These are phyloP conservation scores for Streblospio benedicti DNA, from an alignment of 1,140 invertebrate species.

Conservation along the genomic window DNA sequence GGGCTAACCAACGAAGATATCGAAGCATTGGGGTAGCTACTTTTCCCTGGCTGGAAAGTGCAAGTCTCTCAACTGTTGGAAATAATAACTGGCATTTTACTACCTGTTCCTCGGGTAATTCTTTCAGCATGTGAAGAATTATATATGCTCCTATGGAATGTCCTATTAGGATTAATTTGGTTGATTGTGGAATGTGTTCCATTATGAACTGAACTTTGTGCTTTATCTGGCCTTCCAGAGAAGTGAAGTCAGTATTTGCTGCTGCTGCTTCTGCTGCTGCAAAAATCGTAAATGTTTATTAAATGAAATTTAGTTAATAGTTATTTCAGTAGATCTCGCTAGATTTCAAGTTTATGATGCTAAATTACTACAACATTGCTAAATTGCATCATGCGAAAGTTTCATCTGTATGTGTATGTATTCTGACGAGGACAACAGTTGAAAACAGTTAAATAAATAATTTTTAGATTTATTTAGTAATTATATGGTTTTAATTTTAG, in stretches of 20 bases:
- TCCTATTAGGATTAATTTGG: slow-evolving; percentile 61
- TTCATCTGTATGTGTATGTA: too few relatives aligned
- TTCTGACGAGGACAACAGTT: too few relatives aligned
- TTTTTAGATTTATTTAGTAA: too few relatives aligned
- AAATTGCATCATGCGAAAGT: too few relatives aligned
- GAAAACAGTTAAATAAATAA: too few relatives aligned
- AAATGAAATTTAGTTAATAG: too few relatives aligned
- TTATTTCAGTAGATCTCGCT: too few relatives aligned
- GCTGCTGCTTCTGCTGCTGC: slow-evolving; percentile 10
- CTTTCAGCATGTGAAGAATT: slow-evolving; percentile 62
- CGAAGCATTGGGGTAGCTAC: slow-evolving; percentile 47
- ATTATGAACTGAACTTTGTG: slow-evolving; percentile 71
- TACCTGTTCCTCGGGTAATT: slow-evolving; percentile 19
- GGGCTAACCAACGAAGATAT: slow-evolving; percentile 51
- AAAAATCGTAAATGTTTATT: not conserved
- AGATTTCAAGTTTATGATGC: too few relatives aligned
- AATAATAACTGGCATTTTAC: slow-evolving; percentile 58
- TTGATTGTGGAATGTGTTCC: slow-evolving; percentile 57
- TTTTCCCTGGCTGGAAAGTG: slow-evolving; percentile 60
- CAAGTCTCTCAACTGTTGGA: slow-evolving; percentile 73
- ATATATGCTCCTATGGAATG: slow-evolving; percentile 80
- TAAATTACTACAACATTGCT: too few relatives aligned
- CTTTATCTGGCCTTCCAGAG: slow-evolving; percentile 66
- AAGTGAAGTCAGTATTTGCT: slow-evolving; percentile 56
- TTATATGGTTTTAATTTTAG: too few relatives aligned